phyloP scores from a whole-genome alignment of 2,113 vertebrate genomes.

The Psephotus haematonotus region DNA sequence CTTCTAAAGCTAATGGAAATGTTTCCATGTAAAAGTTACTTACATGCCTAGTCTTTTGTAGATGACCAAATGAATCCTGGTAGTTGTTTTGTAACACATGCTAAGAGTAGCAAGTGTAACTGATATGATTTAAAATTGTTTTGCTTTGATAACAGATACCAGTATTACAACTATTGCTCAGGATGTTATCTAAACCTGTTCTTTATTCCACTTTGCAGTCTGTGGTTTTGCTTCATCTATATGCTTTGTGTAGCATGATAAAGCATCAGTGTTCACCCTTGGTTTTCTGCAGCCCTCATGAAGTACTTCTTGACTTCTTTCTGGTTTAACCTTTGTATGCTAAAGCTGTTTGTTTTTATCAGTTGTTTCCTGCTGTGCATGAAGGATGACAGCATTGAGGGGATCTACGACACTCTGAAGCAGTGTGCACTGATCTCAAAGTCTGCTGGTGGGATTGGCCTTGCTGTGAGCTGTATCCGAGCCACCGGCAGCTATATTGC shows the following conservation, averaged over 20 bases:
- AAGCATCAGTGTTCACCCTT: rapidly evolving
- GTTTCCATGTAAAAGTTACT: neutral
- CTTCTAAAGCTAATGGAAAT: neutral
- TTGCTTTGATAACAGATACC: neutral
- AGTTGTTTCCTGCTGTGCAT: conserved; percentile 96
- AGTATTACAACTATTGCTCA: rapidly evolving
- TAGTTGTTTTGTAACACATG: neutral
- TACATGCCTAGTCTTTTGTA: neutral
- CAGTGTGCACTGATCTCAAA: conserved; percentile 97
- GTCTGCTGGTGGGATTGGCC: conserved; percentile 93
- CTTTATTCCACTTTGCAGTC: neutral
- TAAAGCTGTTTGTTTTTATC: neutral
- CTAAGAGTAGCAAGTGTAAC: neutral
- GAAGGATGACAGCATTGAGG: conserved; percentile 97
- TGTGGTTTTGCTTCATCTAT: neutral
- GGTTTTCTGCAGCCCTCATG: neutral
- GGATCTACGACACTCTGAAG: conserved; percentile 96
- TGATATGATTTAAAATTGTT: neutral
- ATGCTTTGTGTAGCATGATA: rapidly evolving
- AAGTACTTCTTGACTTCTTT: neutral
- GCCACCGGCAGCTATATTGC: conserved; percentile 97
- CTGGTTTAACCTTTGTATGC: neutral
- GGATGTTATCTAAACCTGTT: neutral
- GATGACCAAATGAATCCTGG: neutral
- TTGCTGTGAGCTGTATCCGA: conserved; percentile 94